These are phyloP conservation scores for Guaruba guarouba DNA, from an alignment of 2,113 vertebrate species.

Conservation along the genomic window DNA sequence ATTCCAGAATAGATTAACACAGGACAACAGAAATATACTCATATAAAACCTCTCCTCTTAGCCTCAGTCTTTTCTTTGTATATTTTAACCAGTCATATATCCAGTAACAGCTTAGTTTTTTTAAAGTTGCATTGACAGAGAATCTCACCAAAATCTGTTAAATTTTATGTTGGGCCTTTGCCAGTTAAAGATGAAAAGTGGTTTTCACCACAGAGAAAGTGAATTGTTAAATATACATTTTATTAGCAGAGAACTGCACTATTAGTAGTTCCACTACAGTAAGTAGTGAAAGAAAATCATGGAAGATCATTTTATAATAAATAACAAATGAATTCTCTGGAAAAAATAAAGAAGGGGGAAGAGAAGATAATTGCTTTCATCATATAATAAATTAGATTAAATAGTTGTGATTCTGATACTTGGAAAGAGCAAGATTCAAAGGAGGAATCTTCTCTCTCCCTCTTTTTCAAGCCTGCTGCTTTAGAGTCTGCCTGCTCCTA, in stretches of 20 bases:
- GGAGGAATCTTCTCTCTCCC: neutral
- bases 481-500: conserved; percentile 23
- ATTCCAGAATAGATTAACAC: neutral
- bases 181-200: neutral
- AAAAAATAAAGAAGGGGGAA: neutral
- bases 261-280: neutral
- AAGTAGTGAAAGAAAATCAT: neutral
- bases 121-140: neutral
- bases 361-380: neutral
- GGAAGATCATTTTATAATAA: neutral
- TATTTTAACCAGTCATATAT: neutral
- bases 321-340: neutral
- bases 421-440: neutral
- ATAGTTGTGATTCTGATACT: neutral
- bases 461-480: conserved; percentile 22
- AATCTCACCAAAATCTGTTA: neutral
- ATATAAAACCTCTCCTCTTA: neutral
- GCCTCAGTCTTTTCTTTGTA: neutral
- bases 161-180: neutral
- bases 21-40: neutral
- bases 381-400: neutral
- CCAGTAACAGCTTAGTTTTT: neutral
- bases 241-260: neutral
- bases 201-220: neutral
- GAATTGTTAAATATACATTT: conserved; percentile 5